Conservation (phyloP, 2,888 invertebrate species). For the Artemia sinica region DNA sequence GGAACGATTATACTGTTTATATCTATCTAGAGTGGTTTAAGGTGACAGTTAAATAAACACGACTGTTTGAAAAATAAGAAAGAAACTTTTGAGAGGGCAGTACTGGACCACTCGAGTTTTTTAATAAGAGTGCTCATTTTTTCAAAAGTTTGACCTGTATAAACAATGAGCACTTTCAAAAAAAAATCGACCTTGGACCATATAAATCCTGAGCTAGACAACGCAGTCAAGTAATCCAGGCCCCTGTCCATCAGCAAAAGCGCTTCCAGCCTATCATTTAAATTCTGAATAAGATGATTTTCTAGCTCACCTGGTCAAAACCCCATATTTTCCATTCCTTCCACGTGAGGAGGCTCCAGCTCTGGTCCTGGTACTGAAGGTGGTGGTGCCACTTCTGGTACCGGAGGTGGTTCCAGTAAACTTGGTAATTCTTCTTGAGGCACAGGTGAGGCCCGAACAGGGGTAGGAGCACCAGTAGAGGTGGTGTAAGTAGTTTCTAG, state of each 20-base stretch:
- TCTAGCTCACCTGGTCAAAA: slow-evolving; percentile 37
- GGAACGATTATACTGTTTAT: too few species aligned
- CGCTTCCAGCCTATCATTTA: not conserved
- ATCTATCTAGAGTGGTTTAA: too few species aligned
- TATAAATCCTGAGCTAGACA: not conserved
- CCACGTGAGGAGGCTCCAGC: not conserved
- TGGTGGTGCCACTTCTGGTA: not conserved
- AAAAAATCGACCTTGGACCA: not conserved
- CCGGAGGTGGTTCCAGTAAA: not conserved
- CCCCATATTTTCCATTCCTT: slow-evolving; percentile 44
- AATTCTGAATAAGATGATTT: not conserved
- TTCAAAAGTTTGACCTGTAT: too few species aligned
- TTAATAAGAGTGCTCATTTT: too few species aligned
- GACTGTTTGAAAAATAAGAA: too few species aligned
- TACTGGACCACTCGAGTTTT: too few species aligned
- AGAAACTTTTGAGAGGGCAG: too few species aligned
- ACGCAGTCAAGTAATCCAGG: not conserved
- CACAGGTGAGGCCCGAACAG: slow-evolving; percentile 1
- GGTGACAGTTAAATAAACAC: too few species aligned
- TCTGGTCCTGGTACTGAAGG: not conserved
- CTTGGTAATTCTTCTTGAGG: not conserved
- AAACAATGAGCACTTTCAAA: too few species aligned
- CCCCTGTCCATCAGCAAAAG: slow-evolving; percentile 15
- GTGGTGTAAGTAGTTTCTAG: too few species aligned
- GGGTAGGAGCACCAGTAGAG: not conserved